Percentiles rank a stretch among this genome's conserved stretches.
These are phyloP conservation scores for Sebastes flavidus DNA, from an alignment of 2,797 vertebrate species.

Conservation along the genomic window DNA sequence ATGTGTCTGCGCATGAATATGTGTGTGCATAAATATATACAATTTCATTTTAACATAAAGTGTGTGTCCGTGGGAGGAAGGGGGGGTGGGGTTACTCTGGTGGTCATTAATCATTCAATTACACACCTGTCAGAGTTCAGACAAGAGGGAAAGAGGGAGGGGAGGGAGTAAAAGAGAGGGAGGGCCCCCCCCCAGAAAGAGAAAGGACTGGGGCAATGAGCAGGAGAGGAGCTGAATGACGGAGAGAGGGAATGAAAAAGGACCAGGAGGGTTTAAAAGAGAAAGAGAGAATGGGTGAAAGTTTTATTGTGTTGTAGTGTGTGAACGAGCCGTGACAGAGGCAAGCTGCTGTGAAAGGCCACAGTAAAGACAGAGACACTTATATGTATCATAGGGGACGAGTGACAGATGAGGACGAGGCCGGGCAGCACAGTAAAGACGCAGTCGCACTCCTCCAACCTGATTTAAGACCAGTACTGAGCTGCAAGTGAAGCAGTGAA, in stretches of 20 bases:
- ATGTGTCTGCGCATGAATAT: constrained; percentile 35
- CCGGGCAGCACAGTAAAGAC: constrained; percentile 12
- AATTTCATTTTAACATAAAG: constrained; percentile 55
- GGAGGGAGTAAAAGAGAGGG: constrained; percentile 1
- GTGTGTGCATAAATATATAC: constrained; percentile 63
- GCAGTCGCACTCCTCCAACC: background rate
- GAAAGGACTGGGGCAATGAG: constrained; percentile 52
- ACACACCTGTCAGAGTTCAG: constrained; percentile 87
- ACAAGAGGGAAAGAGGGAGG: constrained; percentile 66
- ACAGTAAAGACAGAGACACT: constrained; percentile 49
- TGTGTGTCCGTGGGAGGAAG: constrained; percentile 22
- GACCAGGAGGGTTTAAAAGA: constrained; percentile 23
- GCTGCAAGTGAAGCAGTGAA: background rate
- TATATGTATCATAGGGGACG: constrained; percentile 17
- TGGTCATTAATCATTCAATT: constrained; percentile 87
- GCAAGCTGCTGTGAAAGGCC: constrained; percentile 61
- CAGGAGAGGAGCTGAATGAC: constrained; percentile 38
- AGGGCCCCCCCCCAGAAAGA: too few relatives aligned
- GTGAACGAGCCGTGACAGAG: constrained; percentile 54
- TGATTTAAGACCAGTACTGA: background rate
- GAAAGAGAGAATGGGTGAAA: constrained; percentile 32
- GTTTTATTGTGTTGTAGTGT: constrained; percentile 51
- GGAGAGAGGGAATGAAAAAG: constrained; percentile 39
- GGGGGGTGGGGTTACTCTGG: constrained; percentile 33
- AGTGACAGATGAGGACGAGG: constrained; percentile 40